phyloP scores from a whole-genome alignment of 2,113 vertebrate species.

The Cheirogaleus medius region DNA sequence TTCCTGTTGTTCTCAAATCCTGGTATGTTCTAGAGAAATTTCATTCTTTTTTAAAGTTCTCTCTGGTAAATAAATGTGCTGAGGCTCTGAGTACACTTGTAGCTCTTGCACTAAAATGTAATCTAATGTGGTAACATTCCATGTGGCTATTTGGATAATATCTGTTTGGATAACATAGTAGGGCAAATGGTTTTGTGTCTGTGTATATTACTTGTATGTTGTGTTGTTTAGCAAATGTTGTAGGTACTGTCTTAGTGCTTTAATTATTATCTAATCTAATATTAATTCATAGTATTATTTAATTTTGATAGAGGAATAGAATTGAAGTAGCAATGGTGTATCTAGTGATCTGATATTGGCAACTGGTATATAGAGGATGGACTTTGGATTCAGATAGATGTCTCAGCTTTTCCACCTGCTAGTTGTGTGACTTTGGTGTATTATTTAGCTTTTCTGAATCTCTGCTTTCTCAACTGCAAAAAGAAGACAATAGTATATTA shows the following conservation, averaged over 20 bases:
- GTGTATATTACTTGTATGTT: not conserved
- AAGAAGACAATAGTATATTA: not conserved
- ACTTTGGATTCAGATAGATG: not conserved
- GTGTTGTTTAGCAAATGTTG: not conserved
- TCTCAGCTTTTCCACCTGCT: not conserved
- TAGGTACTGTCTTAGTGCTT: not conserved
- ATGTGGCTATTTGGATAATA: not conserved
- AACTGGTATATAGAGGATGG: not conserved
- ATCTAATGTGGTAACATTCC: not conserved
- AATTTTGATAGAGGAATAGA: not conserved
- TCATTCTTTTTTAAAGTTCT: not conserved
- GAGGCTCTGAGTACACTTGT: not conserved
- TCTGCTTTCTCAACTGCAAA: not conserved
- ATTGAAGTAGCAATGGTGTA: not conserved
- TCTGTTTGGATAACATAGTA: not conserved
- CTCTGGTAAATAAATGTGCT: not conserved
- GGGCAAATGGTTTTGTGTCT: not conserved
- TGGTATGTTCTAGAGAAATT: constrained; percentile 25
- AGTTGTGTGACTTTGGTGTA: not conserved
- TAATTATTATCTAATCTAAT: not conserved
- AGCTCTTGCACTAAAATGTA: not conserved
- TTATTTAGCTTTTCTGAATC: not conserved
- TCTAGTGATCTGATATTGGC: not conserved
- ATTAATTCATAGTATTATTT: not conserved
- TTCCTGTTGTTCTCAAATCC: constrained; percentile 25